Percentiles rank a stretch among this genome's conserved stretches.
Conservation (phyloP, 2,113 vertebrate species). For the Eleginops maclovinus region DNA sequence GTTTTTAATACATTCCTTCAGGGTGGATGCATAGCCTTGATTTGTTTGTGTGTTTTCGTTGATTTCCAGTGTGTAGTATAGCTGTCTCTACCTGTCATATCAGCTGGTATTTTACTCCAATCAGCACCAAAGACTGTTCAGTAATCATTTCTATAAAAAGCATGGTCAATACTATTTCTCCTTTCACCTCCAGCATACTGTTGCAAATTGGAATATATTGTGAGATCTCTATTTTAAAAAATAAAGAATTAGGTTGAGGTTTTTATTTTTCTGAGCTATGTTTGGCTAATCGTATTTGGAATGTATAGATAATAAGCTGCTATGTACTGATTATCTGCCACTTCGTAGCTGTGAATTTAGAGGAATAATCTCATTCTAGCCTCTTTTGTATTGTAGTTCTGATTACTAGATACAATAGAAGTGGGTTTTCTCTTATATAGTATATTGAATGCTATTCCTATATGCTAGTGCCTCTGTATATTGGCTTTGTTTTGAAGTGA, state of each 20-base stretch:
- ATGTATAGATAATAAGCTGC: slow-evolving; percentile 99
- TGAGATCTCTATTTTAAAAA: slow-evolving; percentile 87
- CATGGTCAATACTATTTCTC: slow-evolving; percentile 92
- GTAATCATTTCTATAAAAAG: slow-evolving; percentile 89
- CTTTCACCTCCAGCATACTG: slow-evolving; percentile 90
- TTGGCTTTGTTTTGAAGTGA: slow-evolving; percentile 96
- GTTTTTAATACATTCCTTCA: slow-evolving; percentile 99
- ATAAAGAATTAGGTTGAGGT: slow-evolving; percentile 83
- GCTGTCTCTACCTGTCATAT: slow-evolving; percentile 57
- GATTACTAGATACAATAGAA: slow-evolving; percentile 91
- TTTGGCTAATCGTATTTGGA: slow-evolving; percentile 97
- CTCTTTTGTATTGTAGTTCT: slow-evolving; percentile 91
- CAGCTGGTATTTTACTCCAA: slow-evolving; percentile 76
- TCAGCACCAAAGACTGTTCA: slow-evolving; percentile 98
- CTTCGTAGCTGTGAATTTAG: slow-evolving; percentile 99
- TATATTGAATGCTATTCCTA: slow-evolving; percentile 77
- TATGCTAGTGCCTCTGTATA: slow-evolving; percentile 84
- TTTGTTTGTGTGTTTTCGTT: slow-evolving; percentile 46
- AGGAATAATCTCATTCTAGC: slow-evolving; percentile 94
- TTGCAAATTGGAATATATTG: slow-evolving; percentile 85
- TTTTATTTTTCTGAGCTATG: slow-evolving; percentile 89
- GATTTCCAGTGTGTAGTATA: slow-evolving; percentile 67
- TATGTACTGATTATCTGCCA: slow-evolving; percentile 97
- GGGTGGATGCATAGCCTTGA: slow-evolving; percentile 89
- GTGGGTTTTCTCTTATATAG: slow-evolving; percentile 81